Evolutionary conservation across 2,888 invertebrate species (phyloP).

Genomic region (Cryptus viduatorius): DNA sequence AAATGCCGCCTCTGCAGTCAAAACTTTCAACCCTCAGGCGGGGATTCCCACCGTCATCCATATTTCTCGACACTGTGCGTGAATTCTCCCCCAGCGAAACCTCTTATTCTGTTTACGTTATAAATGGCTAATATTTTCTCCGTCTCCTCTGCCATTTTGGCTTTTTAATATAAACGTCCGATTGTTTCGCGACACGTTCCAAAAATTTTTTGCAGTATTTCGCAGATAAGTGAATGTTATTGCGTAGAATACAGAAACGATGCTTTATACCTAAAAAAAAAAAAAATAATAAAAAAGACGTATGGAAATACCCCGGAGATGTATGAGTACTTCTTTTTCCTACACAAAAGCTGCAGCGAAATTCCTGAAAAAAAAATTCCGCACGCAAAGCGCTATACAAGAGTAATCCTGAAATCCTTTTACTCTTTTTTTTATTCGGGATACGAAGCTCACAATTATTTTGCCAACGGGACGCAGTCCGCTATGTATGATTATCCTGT

Average conservation of each 20-base stretch:
- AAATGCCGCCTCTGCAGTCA: slow-evolving; percentile 16
- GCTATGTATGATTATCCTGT: background rate
- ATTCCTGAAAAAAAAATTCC: background rate
- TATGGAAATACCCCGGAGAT: too few relatives aligned
- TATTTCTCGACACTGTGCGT: slow-evolving; percentile 8
- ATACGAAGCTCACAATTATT: background rate
- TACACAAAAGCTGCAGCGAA: too few relatives aligned
- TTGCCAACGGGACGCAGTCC: too few relatives aligned
- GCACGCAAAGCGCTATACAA: too few relatives aligned
- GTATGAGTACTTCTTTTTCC: too few relatives aligned
- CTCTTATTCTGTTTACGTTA: slow-evolving; percentile 14
- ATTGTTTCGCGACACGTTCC: slow-evolving; percentile 29
- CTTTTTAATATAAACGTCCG: slow-evolving; percentile 53
- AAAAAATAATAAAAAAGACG: background rate
- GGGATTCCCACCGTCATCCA: slow-evolving; percentile 25
- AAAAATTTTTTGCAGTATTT: slow-evolving; percentile 6
- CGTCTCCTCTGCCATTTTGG: background rate
- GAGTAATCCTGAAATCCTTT: background rate
- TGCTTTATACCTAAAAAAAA: slow-evolving; percentile 18
- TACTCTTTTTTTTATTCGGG: background rate
- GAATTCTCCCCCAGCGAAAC: background rate
- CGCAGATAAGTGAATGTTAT: slow-evolving; percentile 24
- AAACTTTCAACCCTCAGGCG: slow-evolving; percentile 1
- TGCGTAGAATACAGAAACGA: background rate
- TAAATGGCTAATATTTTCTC: slow-evolving; percentile 47